A percentile compares a stretch with the other conserved stretches of the same genome.
phyloP scores from a whole-genome alignment of 2,888 invertebrate genomes.

The Scelioninae gen. 2 region DNA sequence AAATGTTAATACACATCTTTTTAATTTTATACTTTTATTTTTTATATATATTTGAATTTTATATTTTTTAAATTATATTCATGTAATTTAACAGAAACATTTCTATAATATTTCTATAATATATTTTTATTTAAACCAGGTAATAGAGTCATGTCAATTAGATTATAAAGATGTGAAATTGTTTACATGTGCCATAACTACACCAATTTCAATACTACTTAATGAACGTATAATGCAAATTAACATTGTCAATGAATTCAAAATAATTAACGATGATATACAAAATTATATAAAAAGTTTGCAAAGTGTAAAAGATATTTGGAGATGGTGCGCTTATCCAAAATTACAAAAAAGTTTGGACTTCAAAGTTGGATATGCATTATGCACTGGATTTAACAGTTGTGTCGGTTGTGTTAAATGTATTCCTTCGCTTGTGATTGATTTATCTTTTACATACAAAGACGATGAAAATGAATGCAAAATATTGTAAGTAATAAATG shows the following conservation, averaged over 20 bases:
- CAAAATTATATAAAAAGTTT: conserved; percentile 61
- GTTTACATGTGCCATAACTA: conserved; percentile 83
- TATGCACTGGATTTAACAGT: conserved; percentile 44
- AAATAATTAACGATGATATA: conserved; percentile 64
- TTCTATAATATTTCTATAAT: no score
- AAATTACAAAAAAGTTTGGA: conserved; percentile 76
- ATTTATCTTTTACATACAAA: conserved; percentile 76
- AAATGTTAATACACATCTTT: no score
- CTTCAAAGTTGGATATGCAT: conserved; percentile 48
- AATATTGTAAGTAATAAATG: conserved; percentile 77
- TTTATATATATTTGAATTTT: no score
- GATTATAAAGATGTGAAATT: conserved; percentile 80
- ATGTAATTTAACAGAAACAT: neutral
- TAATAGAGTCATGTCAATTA: conserved; percentile 51
- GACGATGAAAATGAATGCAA: conserved; percentile 79
- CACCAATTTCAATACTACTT: conserved; percentile 82
- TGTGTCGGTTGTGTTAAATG: conserved; percentile 55
- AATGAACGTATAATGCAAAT: conserved; percentile 82
- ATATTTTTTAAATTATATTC: no score
- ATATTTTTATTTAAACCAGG: conserved; percentile 8
- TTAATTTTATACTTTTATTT: no score
- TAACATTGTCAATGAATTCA: conserved; percentile 78
- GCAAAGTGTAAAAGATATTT: conserved; percentile 81
- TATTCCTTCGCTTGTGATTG: conserved; percentile 77
- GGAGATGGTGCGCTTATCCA: conserved; percentile 84